phyloP scores from a whole-genome alignment of 2,888 invertebrate species.

The Schrankia costaestrigalis region DNA sequence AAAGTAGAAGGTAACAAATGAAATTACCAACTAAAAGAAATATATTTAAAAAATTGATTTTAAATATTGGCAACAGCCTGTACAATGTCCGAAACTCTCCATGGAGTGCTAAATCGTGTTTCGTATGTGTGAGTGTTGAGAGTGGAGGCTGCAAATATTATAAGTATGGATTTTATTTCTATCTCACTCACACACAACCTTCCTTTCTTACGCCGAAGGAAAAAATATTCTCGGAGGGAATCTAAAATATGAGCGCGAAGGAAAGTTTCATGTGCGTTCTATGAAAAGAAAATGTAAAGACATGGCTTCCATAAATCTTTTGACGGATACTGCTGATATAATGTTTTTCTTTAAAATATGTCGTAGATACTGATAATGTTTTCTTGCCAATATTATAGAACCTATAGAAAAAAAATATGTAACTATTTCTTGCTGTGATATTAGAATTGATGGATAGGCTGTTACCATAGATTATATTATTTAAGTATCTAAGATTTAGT shows the following conservation, averaged over 20 bases:
- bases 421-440: too few species aligned
- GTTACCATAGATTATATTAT: too few species aligned
- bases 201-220: conserved; percentile 55
- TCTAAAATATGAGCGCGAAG: conserved; percentile 67
- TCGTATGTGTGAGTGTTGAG: conserved; percentile 62
- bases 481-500: too few species aligned
- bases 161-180: conserved; percentile 78
- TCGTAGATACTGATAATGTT: conserved; percentile 36
- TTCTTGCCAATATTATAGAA: conserved; percentile 22
- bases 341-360: conserved; percentile 53
- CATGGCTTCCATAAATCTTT: conserved; percentile 67
- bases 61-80: conserved; percentile 37
- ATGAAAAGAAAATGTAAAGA: conserved; percentile 69
- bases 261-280: conserved; percentile 55
- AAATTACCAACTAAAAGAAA: too few species aligned
- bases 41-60: not conserved
- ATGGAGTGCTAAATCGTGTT: conserved; percentile 70
- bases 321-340: conserved; percentile 52
- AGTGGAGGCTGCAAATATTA: conserved; percentile 79
- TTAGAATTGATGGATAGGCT: too few species aligned
- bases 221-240: conserved; percentile 70
- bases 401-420: not conserved
- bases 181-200: conserved; percentile 49
- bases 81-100: conserved; percentile 67
- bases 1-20: too few species aligned